Evolutionary conservation across 2,113 vertebrate species (phyloP), one percentile per base, ranked within the genome.

Genomic region (Pygoscelis adeliae): DNA sequence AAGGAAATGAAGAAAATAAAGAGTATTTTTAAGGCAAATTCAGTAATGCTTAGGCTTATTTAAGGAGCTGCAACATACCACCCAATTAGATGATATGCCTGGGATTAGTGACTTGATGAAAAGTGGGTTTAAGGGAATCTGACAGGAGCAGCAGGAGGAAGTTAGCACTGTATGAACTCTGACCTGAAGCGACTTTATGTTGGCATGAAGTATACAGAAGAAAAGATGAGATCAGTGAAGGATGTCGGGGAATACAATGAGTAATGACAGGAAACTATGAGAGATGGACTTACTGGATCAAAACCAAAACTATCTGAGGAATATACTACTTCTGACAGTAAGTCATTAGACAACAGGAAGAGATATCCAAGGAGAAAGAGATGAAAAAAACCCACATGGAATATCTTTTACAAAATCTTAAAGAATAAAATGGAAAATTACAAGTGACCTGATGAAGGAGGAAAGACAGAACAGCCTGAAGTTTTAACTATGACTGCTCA

Each of bases 151-250:
- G 80, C 77, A 78, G 89, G 69, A 92, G 61, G 76, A 95, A 87
- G 83, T 89, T 71, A 93, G 47, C 72, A 59, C n/a, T 77, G 36
- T 38, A 53, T 87, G 89, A 96, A 95, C 91, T 86, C 91, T 82
- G 96, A 93, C 93, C 94, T 78, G 55, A 84, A 89, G n/a, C 78
- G 93, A 84, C 94, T 95, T 94, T 78, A 18, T 74, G 38, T 47
- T 91, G 77, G 69, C 83, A 84, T 66, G 26, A 96, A 87, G 47
- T 23, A 26, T 74, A 55, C 65, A 89, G 77, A 95, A 91, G 67
- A 81, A 95, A 92, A 78, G 89, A 96, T 94, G 93, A 96, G 80
- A 89, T 97, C 97, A 96, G 93, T 81, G 91, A 87, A 93, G 87
- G 61, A 79, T 71, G 77, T 91, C 38, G 1, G 67, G 19, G 67